phyloP scores from a whole-genome alignment of 1,140 invertebrate species.

The Schmidtea mediterranea region DNA sequence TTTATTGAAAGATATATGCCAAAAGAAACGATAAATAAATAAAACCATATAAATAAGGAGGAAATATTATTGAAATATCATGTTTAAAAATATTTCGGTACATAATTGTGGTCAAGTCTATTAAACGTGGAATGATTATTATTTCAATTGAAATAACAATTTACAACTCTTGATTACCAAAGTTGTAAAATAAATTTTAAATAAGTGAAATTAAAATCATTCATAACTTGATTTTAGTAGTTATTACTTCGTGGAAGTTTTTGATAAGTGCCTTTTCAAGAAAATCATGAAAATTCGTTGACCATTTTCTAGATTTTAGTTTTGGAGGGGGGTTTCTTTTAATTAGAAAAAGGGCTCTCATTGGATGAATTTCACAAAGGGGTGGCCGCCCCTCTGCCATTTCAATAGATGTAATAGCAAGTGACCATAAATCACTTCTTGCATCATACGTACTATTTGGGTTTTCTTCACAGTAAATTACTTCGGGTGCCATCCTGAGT shows the following conservation, averaged over 20 bases:
- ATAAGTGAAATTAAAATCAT: neutral
- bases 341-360: conserved; percentile 91
- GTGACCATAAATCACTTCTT: conserved; percentile 83
- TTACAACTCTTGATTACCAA: too few relatives aligned
- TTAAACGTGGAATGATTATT: too few relatives aligned
- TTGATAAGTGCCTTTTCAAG: neutral
- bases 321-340: conserved; percentile 81
- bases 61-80: too few relatives aligned
- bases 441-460: conserved; percentile 98
- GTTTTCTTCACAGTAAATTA: conserved; percentile 98
- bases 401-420: conserved; percentile 90
- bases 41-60: too few relatives aligned
- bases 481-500: conserved; percentile 47
- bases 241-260: neutral
- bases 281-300: conserved; percentile 15
- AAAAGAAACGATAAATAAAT: too few relatives aligned
- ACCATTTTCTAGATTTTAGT: conserved; percentile 93
- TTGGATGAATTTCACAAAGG: conserved; percentile 76
- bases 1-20: too few relatives aligned
- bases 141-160: too few relatives aligned
- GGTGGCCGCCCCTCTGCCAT: conserved; percentile 98
- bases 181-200: neutral
- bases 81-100: too few relatives aligned
- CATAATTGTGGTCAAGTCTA: too few relatives aligned
- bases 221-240: neutral